Evolutionary conservation across 2,888 invertebrate species (phyloP), one percentile per base, ranked within the genome.

Genomic region (Ennomos quercinarius): DNA sequence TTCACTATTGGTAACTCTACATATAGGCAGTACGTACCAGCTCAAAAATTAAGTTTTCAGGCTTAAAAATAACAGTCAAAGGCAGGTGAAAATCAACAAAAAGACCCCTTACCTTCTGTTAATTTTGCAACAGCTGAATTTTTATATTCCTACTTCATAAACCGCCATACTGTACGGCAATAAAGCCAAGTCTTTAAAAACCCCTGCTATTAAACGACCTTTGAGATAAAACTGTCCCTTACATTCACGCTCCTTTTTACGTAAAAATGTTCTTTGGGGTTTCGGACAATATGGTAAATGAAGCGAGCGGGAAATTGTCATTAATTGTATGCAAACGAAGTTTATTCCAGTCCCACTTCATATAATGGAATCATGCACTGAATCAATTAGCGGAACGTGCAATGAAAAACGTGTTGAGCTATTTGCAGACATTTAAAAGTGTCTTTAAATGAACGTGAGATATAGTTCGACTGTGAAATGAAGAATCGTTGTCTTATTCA

Each of bases 271-370:
- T 51, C 60, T 51, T 56, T 40, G 40, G 52, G 50, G 51, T 56
- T 51, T 36, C 42, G 75, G 76, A 83, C 81, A 84, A 83, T 82
- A 75, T 76, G 72, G 75, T 74, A 81, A 82, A 81, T 80, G 75
- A 81, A 79, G 77, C 72, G 70, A 57, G 67, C 66, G 67, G 67
- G 66, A 64, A 80, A 83, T 77, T 82, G 81, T 76, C 77, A 80
- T 85, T 87, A 85, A 86, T 87, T 83, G 81, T 77, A 85, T 80
- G 83, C 82, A 82, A 85, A 86, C 83, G 81, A 85, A 87, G 82
- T 88, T 84, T 83, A 84, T 85, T 81, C 74, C 80, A 75, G 77
- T 77, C 74, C 81, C 81, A 77, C 80, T 80, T 80, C 74, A 80
- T 17, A 72, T 83, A 87, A 86, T 85, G 83, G 77, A 79, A 77